Conservation (phyloP, 2,888 invertebrate species). For the Apomyelois bistriatella region DNA sequence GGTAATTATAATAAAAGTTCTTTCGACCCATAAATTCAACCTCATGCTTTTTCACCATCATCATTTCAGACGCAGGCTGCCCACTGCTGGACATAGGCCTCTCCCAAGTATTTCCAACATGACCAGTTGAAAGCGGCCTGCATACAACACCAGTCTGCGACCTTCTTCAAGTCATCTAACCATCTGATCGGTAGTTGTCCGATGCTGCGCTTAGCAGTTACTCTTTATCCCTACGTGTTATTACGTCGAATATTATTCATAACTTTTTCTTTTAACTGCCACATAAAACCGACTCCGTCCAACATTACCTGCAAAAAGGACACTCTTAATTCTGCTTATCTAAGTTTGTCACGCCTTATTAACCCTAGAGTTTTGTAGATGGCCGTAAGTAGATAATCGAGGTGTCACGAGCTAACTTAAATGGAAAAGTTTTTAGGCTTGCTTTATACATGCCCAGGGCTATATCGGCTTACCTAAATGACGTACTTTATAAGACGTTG, state of each 20-base stretch:
- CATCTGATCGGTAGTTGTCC: no score
- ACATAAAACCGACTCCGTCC: not conserved
- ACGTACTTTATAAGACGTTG: not conserved
- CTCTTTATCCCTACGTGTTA: no score
- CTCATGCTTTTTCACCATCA: no score
- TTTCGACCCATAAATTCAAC: no score
- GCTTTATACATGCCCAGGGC: slow-evolving; percentile 56
- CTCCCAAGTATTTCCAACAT: no score
- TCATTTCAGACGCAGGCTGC: no score
- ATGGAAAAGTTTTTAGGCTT: slow-evolving; percentile 64
- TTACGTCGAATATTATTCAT: not conserved
- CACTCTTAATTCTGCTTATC: slow-evolving; percentile 29
- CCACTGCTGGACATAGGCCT: no score
- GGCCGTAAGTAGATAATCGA: slow-evolving; percentile 49
- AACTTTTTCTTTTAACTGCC: not conserved
- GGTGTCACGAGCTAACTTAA: slow-evolving; percentile 61
- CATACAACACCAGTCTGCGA: no score
- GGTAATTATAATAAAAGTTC: no score
- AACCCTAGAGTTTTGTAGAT: slow-evolving; percentile 37
- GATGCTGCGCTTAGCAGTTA: no score
- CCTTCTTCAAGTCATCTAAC: no score
- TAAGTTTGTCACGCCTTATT: slow-evolving; percentile 41
- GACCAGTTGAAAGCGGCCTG: no score
- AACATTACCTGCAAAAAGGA: not conserved
- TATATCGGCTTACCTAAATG: slow-evolving; percentile 38